Evolutionary conservation across 2,113 vertebrate species (phyloP).

Genomic region (Albula goreensis): DNA sequence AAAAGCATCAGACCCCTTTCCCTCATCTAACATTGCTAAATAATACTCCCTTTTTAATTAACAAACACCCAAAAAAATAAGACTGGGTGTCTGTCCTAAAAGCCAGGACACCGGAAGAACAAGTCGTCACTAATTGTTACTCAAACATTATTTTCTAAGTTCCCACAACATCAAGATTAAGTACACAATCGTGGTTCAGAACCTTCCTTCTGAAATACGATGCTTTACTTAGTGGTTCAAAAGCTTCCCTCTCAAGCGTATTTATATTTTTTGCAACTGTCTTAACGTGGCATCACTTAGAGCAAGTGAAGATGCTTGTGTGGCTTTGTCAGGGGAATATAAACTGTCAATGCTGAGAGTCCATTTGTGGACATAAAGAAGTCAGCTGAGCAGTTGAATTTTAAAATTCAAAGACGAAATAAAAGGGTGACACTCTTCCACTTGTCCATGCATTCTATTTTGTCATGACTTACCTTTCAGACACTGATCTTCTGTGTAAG

Average conservation of each 20-base stretch:
- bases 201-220: background rate
- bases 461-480: background rate
- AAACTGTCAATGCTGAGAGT: background rate
- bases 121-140: constrained; percentile 62
- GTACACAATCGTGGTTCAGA: constrained; percentile 42
- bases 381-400: background rate
- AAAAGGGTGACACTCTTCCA: background rate
- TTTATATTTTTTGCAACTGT: background rate
- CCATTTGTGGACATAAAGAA: background rate
- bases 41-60: no score
- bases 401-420: background rate
- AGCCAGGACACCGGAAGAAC: constrained; percentile 59
- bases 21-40: no score
- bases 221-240: background rate
- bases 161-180: constrained; percentile 50
- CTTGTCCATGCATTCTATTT: background rate
- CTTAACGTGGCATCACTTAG: background rate
- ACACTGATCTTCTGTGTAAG: background rate
- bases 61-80: no score
- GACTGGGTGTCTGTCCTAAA: constrained; percentile 59
- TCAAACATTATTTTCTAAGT: constrained; percentile 35
- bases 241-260: background rate
- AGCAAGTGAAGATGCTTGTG: background rate
- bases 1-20: no score
- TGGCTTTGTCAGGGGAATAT: background rate